Percentiles rank a stretch among this genome's conserved stretches.
These are phyloP conservation scores for Toxotes lorentzi DNA, from an alignment of 2,797 vertebrate species.

Conservation along the genomic window DNA sequence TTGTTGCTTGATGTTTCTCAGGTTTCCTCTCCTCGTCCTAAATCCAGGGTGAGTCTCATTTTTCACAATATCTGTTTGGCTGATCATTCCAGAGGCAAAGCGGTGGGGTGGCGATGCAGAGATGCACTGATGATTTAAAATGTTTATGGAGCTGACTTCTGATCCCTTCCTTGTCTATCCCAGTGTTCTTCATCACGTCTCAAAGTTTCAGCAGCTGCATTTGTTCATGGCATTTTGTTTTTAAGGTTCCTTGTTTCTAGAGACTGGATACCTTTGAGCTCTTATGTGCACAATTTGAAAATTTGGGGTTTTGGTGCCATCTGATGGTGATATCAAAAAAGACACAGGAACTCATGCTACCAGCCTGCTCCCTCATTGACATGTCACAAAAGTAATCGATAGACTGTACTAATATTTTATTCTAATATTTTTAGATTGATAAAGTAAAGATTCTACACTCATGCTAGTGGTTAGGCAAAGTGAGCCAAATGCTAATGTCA, in stretches of 20 bases:
- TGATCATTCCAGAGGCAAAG: slow-evolving; percentile 12
- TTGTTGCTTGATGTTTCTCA: slow-evolving; percentile 69
- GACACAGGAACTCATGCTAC: background rate
- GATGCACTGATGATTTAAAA: background rate
- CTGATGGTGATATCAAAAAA: background rate
- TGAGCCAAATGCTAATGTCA: background rate
- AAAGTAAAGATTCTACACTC: too few species aligned
- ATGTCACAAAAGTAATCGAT: background rate
- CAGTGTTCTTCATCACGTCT: background rate
- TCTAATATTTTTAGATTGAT: too few species aligned
- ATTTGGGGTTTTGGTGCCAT: background rate
- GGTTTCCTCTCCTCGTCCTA: slow-evolving; percentile 87
- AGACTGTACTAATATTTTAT: background rate
- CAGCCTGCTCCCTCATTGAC: too few species aligned
- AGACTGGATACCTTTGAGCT: background rate
- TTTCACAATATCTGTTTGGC: slow-evolving; percentile 16
- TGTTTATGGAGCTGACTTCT: background rate
- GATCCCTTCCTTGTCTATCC: background rate
- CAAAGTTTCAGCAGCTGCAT: background rate
- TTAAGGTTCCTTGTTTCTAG: background rate
- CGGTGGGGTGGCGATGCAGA: background rate
- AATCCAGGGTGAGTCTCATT: slow-evolving; percentile 86
- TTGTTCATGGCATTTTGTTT: background rate
- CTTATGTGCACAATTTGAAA: background rate
- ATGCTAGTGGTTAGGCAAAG: background rate